Base-by-base conservation (phyloP, 2,113 vertebrate species). In the Lampris incognitus region DNA sequence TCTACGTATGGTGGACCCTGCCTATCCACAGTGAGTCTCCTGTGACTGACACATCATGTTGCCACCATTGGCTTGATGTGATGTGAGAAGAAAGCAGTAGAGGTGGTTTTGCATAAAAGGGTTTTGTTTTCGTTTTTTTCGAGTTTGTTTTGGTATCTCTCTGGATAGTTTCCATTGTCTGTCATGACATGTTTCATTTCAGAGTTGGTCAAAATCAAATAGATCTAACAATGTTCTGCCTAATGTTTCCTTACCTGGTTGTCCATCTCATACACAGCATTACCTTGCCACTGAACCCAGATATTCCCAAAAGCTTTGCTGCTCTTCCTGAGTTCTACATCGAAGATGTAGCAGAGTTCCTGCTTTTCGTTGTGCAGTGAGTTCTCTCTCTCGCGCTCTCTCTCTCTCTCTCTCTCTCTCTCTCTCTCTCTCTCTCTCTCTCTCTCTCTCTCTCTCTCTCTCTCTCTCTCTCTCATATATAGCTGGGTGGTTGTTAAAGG, bases 341-440 rank as follows among this genome's bases (percentile, higher is more conserved):
- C 85, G 98, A 99, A 95, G 98, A 99, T 85, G 95, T 99, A 87
- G 98, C 98, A 2, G 98, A 99, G 94, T 99, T 99, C 94, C 94
- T 99, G 93, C 98, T 99, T 96, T 99, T 99, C 93, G 96, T 98
- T 88, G 97, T 99, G 94, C 98, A 99, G 98, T 99, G 95, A 97
- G 98, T 98, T 60, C 38, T 24, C 24, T 24, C 4, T 51, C 38
- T 2, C n/a, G n/a, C n/a, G n/a, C 3, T 39, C 1, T 4, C 0
- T 44, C 5, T 41, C 10, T 24, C 24, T 24, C 24, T 24, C 24
- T 24, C 24, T 24, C 24, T 24, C 24, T 24, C 24, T 24, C 24
- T 24, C 24, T 24, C 24, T 51, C 38, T 2, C 3, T 39, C 1
- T 4, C 0, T 44, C 5, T 41, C 10, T 60, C 38, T 24, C 24